Percentiles rank a stretch among this genome's conserved stretches.
Conservation (phyloP, 2,888 invertebrate species). For the Cheilosia urbana region DNA sequence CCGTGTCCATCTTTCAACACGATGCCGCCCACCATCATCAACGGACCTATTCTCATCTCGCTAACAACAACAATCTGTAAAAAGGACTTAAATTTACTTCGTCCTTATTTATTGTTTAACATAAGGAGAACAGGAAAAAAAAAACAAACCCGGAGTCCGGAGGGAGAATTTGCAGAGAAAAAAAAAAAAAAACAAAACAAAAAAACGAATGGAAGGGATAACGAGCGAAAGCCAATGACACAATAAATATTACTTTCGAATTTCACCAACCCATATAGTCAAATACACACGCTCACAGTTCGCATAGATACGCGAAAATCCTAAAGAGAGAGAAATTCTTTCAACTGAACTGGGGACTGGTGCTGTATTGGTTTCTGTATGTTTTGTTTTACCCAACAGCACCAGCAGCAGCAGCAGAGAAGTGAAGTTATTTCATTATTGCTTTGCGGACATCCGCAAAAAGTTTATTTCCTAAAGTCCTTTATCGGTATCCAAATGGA, state of each 20-base stretch:
- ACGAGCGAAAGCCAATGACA: slow-evolving; percentile 72
- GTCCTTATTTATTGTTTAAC: slow-evolving; percentile 54
- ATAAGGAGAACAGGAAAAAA: slow-evolving; percentile 36
- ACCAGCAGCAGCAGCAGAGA: neutral
- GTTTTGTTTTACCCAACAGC: slow-evolving; percentile 46
- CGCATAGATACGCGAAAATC: slow-evolving; percentile 10
- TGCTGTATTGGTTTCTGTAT: slow-evolving; percentile 32
- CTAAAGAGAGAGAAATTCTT: neutral
- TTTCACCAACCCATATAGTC: slow-evolving; percentile 35
- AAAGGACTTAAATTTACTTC: slow-evolving; percentile 50
- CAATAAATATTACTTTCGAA: slow-evolving; percentile 69
- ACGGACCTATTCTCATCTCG: slow-evolving; percentile 23
- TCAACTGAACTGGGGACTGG: no score
- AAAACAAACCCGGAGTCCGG: neutral
- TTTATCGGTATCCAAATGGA: slow-evolving; percentile 32
- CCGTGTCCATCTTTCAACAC: slow-evolving; percentile 24
- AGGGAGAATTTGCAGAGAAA: neutral
- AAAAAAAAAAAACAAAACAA: slow-evolving; percentile 6
- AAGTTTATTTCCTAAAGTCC: slow-evolving; percentile 66
- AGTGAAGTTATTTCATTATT: slow-evolving; percentile 68
- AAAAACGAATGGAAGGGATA: slow-evolving; percentile 55
- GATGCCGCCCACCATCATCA: neutral
- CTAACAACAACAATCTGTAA: slow-evolving; percentile 48
- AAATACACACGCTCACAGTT: slow-evolving; percentile 17
- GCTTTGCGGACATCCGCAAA: slow-evolving; percentile 69